Conservation (phyloP, 2,113 vertebrate genomes). For the Procavia capensis region DNA sequence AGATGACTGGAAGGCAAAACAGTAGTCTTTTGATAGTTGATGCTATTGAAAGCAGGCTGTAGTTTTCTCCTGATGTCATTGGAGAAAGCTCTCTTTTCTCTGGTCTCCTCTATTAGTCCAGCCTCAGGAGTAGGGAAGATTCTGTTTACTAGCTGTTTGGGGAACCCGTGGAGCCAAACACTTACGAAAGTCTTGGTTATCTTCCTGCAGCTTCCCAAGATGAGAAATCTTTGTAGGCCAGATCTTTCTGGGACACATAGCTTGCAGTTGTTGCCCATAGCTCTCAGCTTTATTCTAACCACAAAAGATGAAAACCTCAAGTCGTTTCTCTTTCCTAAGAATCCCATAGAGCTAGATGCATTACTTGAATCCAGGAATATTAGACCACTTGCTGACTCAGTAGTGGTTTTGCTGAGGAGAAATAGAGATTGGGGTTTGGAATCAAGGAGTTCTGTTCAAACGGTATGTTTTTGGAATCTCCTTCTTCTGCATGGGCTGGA, state of each 20-base stretch:
- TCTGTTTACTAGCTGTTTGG: background rate
- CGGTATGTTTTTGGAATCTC: background rate
- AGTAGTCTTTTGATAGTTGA: background rate
- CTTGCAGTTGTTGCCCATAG: background rate
- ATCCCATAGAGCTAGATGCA: background rate
- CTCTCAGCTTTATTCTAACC: background rate
- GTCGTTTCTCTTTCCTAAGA: background rate
- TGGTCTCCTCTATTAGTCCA: background rate
- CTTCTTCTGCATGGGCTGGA: background rate
- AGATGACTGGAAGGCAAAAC: background rate
- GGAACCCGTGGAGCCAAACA: background rate
- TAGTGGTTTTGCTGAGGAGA: background rate
- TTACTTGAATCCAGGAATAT: background rate
- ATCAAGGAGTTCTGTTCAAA: background rate
- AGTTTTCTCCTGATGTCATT: background rate
- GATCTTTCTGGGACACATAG: background rate
- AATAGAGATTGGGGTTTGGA: background rate
- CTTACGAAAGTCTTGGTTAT: background rate
- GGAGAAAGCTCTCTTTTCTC: background rate
- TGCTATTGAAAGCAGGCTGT: background rate
- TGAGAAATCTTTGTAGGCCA: background rate
- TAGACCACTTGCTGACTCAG: background rate
- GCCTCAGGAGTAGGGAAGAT: background rate
- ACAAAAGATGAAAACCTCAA: background rate
- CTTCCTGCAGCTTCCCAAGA: background rate